Conservation (phyloP, 2,113 vertebrate species). For the Junco hyemalis region DNA sequence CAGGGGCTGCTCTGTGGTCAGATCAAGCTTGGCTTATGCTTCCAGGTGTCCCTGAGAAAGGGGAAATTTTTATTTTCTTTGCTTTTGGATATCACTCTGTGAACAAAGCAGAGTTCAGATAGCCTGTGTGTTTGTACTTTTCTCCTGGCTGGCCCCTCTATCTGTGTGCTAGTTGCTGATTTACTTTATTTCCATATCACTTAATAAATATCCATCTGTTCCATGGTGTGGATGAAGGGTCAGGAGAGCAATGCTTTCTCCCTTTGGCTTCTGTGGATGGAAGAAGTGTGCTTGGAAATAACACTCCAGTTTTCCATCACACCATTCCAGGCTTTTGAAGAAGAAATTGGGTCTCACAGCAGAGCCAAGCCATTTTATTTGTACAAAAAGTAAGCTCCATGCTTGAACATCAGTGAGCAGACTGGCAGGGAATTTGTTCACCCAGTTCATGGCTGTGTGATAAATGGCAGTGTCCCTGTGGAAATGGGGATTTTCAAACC, state of each 20-base stretch:
- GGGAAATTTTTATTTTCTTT: neutral
- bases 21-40: neutral
- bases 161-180: neutral
- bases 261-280: neutral
- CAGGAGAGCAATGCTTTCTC: neutral
- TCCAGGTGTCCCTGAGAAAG: neutral
- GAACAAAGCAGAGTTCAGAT: neutral
- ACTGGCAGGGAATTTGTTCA: neutral
- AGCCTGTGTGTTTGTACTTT: neutral
- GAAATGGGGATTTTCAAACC: constrained; percentile 1
- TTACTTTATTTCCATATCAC: neutral
- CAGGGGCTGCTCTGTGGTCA: neutral
- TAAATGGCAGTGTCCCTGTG: neutral
- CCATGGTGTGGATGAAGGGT: neutral
- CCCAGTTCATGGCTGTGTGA: neutral
- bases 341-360: neutral
- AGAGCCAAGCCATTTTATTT: constrained; percentile 3
- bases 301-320: neutral
- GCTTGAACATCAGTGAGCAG: neutral
- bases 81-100: neutral
- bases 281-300: constrained; percentile 12
- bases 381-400: neutral
- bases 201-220: neutral
- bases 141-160: neutral
- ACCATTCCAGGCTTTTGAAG: neutral